Conservation (phyloP, 2,888 invertebrate species). For the Archaeoteleia sp. region DNA sequence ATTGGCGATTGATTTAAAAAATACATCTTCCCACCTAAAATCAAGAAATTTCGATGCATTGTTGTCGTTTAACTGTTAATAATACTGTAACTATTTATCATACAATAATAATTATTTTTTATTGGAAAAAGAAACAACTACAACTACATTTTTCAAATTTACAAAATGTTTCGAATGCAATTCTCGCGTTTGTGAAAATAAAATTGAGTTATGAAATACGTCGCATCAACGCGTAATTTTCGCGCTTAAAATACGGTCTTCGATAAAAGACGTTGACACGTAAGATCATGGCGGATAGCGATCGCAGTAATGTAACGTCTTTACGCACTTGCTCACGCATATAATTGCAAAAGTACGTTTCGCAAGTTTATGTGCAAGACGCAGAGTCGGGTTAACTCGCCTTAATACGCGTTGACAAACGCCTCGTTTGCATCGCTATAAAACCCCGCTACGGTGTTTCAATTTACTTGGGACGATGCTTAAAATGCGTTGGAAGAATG, state of each 20-base stretch:
- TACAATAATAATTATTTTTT: too few species aligned
- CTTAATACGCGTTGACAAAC: conserved; percentile 28
- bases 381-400: conserved; percentile 14
- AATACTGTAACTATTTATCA: too few species aligned
- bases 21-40: too few species aligned
- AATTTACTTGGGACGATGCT: not conserved
- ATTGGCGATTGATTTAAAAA: too few species aligned
- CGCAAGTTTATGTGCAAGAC: conserved; percentile 15
- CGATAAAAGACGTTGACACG: too few species aligned
- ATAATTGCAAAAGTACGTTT: conserved; percentile 18
- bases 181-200: too few species aligned
- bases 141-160: too few species aligned
- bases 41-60: too few species aligned
- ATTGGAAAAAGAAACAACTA: too few species aligned
- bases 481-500: not conserved
- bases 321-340: conserved; percentile 32
- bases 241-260: conserved; percentile 10
- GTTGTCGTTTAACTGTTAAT: too few species aligned
- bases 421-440: conserved; percentile 13
- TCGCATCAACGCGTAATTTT: conserved; percentile 22
- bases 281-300: conserved; percentile 26
- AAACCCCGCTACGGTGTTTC: conserved; percentile 1
- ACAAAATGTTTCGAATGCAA: too few species aligned
- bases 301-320: conserved; percentile 18
- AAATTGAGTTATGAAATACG: conserved; percentile 24